Conservation (phyloP, 2,888 invertebrate species). For the Ypsolopha sequella region DNA sequence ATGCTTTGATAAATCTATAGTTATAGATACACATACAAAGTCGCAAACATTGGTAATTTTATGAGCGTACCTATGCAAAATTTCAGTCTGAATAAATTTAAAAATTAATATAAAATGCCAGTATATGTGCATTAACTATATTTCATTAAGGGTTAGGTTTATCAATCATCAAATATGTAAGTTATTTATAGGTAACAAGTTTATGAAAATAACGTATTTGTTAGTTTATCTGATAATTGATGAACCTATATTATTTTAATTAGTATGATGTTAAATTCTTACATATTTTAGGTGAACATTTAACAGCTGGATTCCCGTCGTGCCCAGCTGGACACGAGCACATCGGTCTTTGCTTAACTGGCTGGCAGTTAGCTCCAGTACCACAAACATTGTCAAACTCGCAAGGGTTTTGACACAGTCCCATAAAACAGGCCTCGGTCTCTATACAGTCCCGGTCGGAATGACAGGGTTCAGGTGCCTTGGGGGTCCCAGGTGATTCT, state of each 20-base stretch:
- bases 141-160: too few relatives aligned
- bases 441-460: constrained; percentile 88
- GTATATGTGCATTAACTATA: too few relatives aligned
- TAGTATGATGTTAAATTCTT: constrained; percentile 61
- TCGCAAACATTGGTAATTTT: too few relatives aligned
- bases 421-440: constrained; percentile 86
- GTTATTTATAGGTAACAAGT: too few relatives aligned
- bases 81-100: too few relatives aligned
- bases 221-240: too few relatives aligned
- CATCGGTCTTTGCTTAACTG: constrained; percentile 86
- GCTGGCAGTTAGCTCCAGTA: constrained; percentile 80
- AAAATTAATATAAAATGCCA: too few relatives aligned
- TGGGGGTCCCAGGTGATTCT: constrained; percentile 79
- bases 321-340: constrained; percentile 85
- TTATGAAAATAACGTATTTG: too few relatives aligned
- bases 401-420: constrained; percentile 86
- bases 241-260: constrained; percentile 7
- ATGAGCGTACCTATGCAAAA: too few relatives aligned
- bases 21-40: too few relatives aligned
- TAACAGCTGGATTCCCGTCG: constrained; percentile 85
- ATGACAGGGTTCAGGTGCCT: constrained; percentile 83
- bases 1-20: too few relatives aligned
- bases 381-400: constrained; percentile 85
- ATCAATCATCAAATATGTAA: too few relatives aligned
- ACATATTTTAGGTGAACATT: constrained; percentile 85